Evolutionary conservation across 2,888 invertebrate species (phyloP), one percentile per base, ranked within the genome.

Genomic region (Drosophila neotestacea): DNA sequence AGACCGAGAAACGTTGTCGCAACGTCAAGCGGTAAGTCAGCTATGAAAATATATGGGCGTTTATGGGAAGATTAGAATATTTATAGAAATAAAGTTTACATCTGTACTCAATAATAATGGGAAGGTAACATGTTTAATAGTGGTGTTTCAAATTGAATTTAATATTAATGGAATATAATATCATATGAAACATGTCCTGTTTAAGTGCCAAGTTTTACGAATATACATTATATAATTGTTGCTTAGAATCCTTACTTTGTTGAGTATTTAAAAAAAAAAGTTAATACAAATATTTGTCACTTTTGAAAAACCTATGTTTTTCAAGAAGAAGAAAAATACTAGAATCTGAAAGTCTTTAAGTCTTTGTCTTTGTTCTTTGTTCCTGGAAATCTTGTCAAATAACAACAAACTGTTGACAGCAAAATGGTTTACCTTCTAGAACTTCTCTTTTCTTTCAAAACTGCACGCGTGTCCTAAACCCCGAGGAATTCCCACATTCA

Each of bases 11-110:
- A 47, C 87, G 91, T 58, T 78, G 77, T 64, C 90, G 90, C 67
- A 91, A 78, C 79, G 85, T 82, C 50, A 91, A 91, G 70, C 91
- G 91, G 91, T 91, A 77, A 90, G 91, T 87, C 50, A 47, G 6
- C 13, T 16, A 34, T 32, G 16, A 5, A n/a, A 46, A 27, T 46
- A 47, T 38, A 27, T n/a, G 28, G 13, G 9, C 4, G n/a, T 50
- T 32, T 38, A 62, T 42, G 28, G n/a, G 30, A 13, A 13, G 30
- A 22, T 22, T 22, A 11, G 6, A 41, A 32, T 32, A 6, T 13
- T 41, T 48, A 41, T 27, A 28, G 4, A 7, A 4, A 48, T 34
- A 10, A 4, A 6, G 16, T 6, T 10, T 16, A 22, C 4, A 48
- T 11, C 4, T 9, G 16, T 32, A 5, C 13, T 10, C 10, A 9